These are phyloP conservation scores for Peribatodes rhomboidaria DNA, from an alignment of 2,888 invertebrate genomes.

Conservation along the genomic window DNA sequence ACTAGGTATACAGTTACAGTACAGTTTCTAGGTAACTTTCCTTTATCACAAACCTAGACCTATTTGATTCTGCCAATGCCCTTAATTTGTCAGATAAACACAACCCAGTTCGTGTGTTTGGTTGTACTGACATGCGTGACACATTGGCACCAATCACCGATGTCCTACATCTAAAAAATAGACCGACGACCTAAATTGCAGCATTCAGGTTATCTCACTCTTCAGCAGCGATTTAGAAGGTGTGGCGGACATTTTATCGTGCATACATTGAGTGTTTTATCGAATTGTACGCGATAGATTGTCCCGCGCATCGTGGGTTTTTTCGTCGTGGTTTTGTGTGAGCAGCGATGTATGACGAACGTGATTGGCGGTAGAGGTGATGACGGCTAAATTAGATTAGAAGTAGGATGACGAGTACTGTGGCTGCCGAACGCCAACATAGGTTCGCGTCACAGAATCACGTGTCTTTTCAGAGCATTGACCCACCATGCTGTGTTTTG, in stretches of 20 bases:
- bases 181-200: conserved; percentile 71
- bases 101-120: conserved; percentile 48
- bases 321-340: conserved; percentile 39
- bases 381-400: conserved; percentile 66
- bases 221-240: conserved; percentile 60
- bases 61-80: conserved; percentile 50
- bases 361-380: conserved; percentile 47
- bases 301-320: conserved; percentile 40
- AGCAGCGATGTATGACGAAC: conserved; percentile 58
- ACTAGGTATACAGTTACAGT: conserved; percentile 11
- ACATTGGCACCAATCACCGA: conserved; percentile 62
- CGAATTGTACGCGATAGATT: conserved; percentile 49
- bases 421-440: conserved; percentile 55
- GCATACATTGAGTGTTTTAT: conserved; percentile 9
- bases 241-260: conserved; percentile 29
- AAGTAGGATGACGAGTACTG: conserved; percentile 60
- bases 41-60: conserved; percentile 52
- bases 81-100: conserved; percentile 55
- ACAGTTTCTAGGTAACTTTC: conserved; percentile 31
- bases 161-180: conserved; percentile 63
- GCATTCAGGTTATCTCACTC: conserved; percentile 70
- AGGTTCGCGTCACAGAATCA: conserved; percentile 74
- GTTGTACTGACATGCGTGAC: conserved; percentile 51
- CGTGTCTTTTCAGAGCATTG: conserved; percentile 77
- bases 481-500: conserved; percentile 77